Conservation (phyloP, 1,140 invertebrate species). For the Oryctes rhinoceros region DNA sequence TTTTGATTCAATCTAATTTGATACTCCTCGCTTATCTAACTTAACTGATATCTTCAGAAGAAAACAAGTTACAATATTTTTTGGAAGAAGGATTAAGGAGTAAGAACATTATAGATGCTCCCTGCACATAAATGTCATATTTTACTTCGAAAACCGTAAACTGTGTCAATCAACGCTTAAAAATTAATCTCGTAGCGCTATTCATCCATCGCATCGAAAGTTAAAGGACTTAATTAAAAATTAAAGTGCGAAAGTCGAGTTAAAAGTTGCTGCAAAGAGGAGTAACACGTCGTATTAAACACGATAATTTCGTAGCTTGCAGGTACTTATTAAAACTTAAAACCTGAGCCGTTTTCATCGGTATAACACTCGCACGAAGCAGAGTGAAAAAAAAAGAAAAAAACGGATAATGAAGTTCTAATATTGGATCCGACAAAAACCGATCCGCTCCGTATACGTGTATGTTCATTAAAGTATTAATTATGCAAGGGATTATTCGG, state of each 20-base stretch:
- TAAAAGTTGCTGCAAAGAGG: neutral
- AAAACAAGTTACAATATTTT: too few relatives aligned
- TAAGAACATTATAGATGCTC: too few relatives aligned
- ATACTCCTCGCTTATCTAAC: too few relatives aligned
- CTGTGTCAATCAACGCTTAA: too few relatives aligned
- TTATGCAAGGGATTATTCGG: constrained; percentile 14
- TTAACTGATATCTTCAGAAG: too few relatives aligned
- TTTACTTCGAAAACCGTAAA: too few relatives aligned
- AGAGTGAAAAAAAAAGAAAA: neutral
- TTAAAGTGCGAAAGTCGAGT: neutral
- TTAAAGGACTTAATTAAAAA: neutral
- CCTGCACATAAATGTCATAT: too few relatives aligned
- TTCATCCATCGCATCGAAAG: too few relatives aligned
- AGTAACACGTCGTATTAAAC: constrained; percentile 10
- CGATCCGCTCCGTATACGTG: neutral
- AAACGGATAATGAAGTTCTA: constrained; percentile 4
- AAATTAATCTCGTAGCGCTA: too few relatives aligned
- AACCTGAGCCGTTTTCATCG: neutral
- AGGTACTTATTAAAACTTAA: neutral
- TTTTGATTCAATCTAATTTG: too few relatives aligned
- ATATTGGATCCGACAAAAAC: constrained; percentile 1
- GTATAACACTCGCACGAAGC: neutral
- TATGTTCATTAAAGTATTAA: neutral
- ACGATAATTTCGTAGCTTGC: neutral
- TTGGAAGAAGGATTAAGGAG: too few relatives aligned